Percentiles rank a stretch among this genome's conserved stretches.
Conservation (phyloP, 2,113 vertebrate genomes). For the Apteryx mantelli region DNA sequence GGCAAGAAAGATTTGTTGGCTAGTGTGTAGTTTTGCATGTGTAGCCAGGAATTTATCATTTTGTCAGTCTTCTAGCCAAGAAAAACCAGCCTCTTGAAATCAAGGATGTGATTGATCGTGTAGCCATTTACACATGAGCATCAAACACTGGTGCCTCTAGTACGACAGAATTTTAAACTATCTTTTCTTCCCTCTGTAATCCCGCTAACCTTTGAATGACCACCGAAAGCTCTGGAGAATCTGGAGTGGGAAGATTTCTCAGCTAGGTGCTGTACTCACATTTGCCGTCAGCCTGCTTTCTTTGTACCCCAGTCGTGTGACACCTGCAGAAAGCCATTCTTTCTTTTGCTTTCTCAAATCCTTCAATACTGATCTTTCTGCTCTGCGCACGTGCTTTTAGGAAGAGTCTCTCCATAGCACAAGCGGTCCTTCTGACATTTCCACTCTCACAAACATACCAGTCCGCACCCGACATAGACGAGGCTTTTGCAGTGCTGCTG, state of each 20-base stretch:
- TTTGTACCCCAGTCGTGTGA: no score
- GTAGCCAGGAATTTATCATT: neutral
- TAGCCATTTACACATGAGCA: neutral
- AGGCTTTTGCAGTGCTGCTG: neutral
- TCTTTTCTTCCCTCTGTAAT: neutral
- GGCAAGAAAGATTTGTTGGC: neutral
- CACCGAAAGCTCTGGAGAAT: no score
- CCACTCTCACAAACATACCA: neutral
- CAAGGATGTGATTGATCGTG: rapidly evolving
- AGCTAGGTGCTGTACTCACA: neutral
- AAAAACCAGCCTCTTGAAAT: neutral
- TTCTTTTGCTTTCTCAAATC: neutral
- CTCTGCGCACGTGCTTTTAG: neutral
- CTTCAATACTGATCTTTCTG: neutral
- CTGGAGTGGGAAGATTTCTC: no score
- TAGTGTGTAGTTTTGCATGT: rapidly evolving
- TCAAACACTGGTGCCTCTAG: neutral
- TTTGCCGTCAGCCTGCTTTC: neutral
- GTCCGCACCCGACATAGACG: neutral
- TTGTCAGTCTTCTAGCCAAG: neutral
- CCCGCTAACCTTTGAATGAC: neutral
- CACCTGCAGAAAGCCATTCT: neutral
- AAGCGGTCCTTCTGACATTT: neutral
- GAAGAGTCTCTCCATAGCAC: neutral
- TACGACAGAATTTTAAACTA: neutral